Conservation (phyloP, 2,888 invertebrate genomes). For the Saturnia pavonia region DNA sequence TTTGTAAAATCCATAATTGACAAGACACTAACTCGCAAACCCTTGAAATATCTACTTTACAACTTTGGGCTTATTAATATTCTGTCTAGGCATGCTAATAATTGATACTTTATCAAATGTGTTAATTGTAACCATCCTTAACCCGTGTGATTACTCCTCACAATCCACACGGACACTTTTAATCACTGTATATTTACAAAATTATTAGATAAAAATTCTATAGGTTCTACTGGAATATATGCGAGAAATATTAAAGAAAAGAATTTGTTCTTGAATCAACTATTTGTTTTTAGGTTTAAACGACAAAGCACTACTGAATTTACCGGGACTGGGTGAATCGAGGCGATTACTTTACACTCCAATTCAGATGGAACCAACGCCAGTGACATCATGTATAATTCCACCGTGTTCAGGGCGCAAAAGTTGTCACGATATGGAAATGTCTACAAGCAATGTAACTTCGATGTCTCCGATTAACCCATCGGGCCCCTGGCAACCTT, state of each 20-base stretch:
- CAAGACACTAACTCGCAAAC: no score
- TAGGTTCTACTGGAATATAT: no score
- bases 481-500: not conserved
- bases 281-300: not conserved
- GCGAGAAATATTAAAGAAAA: not conserved
- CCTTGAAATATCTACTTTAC: no score
- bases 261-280: not conserved
- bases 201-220: no score
- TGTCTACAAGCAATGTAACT: not conserved
- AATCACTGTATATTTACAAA: no score
- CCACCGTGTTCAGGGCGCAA: not conserved
- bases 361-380: not conserved
- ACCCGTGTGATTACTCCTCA: no score
- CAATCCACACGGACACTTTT: no score
- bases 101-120: no score
- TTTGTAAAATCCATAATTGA: no score
- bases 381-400: not conserved
- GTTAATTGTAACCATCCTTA: no score
- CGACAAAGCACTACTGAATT: not conserved
- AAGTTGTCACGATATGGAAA: constrained; percentile 1
- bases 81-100: no score
- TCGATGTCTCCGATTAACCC: not conserved
- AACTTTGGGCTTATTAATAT: no score
- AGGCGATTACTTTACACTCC: not conserved
- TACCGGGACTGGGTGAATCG: not conserved